A percentile compares a stretch with the other conserved stretches of the same genome.
phyloP scores from a whole-genome alignment of 2,113 vertebrate genomes.

The Saguinus midas region DNA sequence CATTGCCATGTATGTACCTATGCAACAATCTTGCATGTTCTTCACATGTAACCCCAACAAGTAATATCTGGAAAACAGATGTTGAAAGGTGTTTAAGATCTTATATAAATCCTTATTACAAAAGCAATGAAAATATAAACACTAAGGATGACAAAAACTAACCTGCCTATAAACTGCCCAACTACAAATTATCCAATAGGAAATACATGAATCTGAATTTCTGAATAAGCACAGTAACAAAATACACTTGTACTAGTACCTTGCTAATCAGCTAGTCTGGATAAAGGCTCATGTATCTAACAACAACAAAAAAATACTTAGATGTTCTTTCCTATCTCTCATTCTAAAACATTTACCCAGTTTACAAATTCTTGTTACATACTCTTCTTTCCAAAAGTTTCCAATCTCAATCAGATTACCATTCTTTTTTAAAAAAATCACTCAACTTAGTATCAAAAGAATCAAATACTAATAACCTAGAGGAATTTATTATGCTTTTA shows the following conservation, averaged over 20 bases:
- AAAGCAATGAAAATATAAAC: conserved; percentile 29
- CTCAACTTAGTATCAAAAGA: background rate
- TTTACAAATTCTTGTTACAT: background rate
- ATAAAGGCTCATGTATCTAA: background rate
- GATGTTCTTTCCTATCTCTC: background rate
- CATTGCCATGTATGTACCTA: too few species aligned
- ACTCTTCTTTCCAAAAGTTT: conserved; percentile 17
- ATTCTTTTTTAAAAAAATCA: background rate
- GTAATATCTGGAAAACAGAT: background rate
- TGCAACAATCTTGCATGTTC: too few species aligned
- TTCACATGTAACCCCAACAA: background rate
- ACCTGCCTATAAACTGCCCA: conserved; percentile 18
- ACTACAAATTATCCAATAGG: background rate
- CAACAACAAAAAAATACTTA: background rate
- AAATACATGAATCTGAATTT: conserved; percentile 44
- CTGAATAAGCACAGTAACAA: conserved; percentile 44
- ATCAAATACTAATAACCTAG: background rate
- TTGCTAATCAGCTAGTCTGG: conserved; percentile 31
- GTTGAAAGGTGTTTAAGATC: background rate
- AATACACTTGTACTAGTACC: background rate
- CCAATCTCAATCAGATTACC: background rate
- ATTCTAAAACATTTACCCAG: conserved; percentile 38
- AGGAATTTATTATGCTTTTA: background rate
- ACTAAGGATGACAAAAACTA: conserved; percentile 33
- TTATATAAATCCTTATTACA: conserved; percentile 28